Evolutionary conservation across 1,140 invertebrate genomes (phyloP).

Genomic region (Anoplophora glabripennis): DNA sequence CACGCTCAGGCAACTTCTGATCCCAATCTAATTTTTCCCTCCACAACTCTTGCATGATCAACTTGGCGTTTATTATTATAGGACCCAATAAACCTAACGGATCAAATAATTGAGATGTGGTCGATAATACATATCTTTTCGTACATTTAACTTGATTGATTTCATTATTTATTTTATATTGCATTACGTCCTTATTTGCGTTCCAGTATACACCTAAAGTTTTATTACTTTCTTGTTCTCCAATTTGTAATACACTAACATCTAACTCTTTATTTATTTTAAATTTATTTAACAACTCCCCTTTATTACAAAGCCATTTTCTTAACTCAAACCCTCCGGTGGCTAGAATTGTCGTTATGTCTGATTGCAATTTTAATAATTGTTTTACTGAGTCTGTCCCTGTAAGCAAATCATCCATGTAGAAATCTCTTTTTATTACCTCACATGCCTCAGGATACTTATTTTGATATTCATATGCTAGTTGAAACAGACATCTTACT

Average conservation of each 20-base stretch:
- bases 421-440: slow-evolving; percentile 20
- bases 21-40: slow-evolving; percentile 32
- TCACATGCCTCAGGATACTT: background rate
- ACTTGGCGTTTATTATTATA: slow-evolving; percentile 29
- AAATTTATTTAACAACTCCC: slow-evolving; percentile 5
- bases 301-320: slow-evolving; percentile 46
- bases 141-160: slow-evolving; percentile 5
- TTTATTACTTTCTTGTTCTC: slow-evolving; percentile 12
- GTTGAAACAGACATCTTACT: slow-evolving; percentile 24
- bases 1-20: slow-evolving; percentile 14
- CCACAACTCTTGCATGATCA: slow-evolving; percentile 36
- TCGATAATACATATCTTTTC: slow-evolving; percentile 30
- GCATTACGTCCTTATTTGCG: slow-evolving; percentile 1
- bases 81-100: slow-evolving; percentile 37
- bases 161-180: slow-evolving; percentile 5
- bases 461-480: slow-evolving; percentile 20
- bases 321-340: slow-evolving; percentile 37
- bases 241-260: background rate
- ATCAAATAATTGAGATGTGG: slow-evolving; percentile 34
- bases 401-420: slow-evolving; percentile 29
- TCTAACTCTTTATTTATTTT: slow-evolving; percentile 7
- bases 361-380: slow-evolving; percentile 22
- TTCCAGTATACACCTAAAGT: slow-evolving; percentile 10
- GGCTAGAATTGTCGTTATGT: slow-evolving; percentile 2
- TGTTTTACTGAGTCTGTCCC: slow-evolving; percentile 22